Evolutionary conservation across 2,797 vertebrate genomes (phyloP), one percentile per base, ranked within the genome.

Genomic region (Sebastes wilsoni): DNA sequence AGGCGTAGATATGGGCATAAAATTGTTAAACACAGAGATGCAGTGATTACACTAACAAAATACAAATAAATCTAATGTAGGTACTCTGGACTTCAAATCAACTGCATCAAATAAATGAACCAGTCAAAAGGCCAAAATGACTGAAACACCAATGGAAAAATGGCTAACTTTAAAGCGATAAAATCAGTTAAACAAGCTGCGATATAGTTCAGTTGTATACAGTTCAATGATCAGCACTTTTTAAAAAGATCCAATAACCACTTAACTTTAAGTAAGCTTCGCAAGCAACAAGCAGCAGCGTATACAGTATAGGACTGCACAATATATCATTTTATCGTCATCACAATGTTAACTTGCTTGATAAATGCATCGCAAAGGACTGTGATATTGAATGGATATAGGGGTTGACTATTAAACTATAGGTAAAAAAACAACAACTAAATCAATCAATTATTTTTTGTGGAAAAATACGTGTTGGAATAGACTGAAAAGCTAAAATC

Each of bases 341-440:
- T 76, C 49, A 58, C 73, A 84, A 32, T 66, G 56, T 82, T 38
- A 69, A 78, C 52, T 22, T 55, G 4, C 68, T 49, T 65, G 22
- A 52, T 66, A 18, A 46, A 46, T 46, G 38, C 38, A 42, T 42
- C 38, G 38, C 13, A 42, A 42, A 42, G 38, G 13, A 42, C 46
- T 49, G 4, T 61, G 32, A 54, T 16, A 60, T 0, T 13, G 18
- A 72, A 32, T 55, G 36, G 32, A 66, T 75, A 42, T 4, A 8
- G 16, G 20, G 11, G 64, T 65, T 75, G 62, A 64, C 23, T 14
- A 60, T 58, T 60, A 78, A 77, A 72, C 30, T 66, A 36, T 4
- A 72, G 22, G 27, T 46, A 55, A 5, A 55, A 52, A 65, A 38
- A 38, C 28, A 49, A 23, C 1, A 23, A 32, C 36, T 34, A 52